A percentile compares a stretch with the other conserved stretches of the same genome.
These are phyloP conservation scores for Agrotis puta DNA, from an alignment of 2,888 invertebrate genomes.

Conservation along the genomic window DNA sequence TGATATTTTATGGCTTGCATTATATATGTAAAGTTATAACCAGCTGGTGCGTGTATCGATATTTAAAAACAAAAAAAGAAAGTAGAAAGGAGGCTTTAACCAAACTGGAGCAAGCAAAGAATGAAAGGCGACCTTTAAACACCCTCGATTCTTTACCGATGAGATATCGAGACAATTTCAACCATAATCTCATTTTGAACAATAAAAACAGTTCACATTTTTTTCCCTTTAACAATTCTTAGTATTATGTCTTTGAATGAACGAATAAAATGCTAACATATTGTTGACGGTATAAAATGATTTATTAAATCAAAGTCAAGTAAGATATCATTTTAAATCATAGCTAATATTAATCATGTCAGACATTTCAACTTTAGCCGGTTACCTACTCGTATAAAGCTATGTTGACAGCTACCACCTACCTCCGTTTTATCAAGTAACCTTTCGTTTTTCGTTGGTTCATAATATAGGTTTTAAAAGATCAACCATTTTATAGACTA, in stretches of 20 bases:
- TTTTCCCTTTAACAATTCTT: neutral
- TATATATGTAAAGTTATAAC: slow-evolving; percentile 10
- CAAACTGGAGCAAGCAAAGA: slow-evolving; percentile 31
- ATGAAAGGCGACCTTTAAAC: slow-evolving; percentile 12
- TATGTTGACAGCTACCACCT: slow-evolving; percentile 4
- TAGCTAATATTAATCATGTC: slow-evolving; percentile 31
- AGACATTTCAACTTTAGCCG: slow-evolving; percentile 12
- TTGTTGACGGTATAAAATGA: slow-evolving; percentile 31
- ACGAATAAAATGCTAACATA: slow-evolving; percentile 7
- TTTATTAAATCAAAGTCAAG: slow-evolving; percentile 31
- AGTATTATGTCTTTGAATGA: slow-evolving; percentile 10
- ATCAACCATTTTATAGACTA: no score
- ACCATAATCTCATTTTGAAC: neutral
- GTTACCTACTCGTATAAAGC: neutral
- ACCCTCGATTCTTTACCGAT: neutral
- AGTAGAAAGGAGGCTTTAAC: slow-evolving; percentile 3
- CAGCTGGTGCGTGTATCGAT: neutral
- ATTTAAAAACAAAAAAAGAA: slow-evolving; percentile 25
- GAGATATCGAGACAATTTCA: neutral
- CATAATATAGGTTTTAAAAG: no score
- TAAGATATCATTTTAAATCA: slow-evolving; percentile 41
- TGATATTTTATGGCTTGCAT: slow-evolving; percentile 6
- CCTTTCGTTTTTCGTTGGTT: neutral
- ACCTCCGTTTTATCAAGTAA: neutral
- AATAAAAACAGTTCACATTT: neutral